Evolutionary conservation across 2,113 vertebrate genomes (phyloP), one percentile per base, ranked within the genome.

Genomic region (Lethenteron reissneri): DNA sequence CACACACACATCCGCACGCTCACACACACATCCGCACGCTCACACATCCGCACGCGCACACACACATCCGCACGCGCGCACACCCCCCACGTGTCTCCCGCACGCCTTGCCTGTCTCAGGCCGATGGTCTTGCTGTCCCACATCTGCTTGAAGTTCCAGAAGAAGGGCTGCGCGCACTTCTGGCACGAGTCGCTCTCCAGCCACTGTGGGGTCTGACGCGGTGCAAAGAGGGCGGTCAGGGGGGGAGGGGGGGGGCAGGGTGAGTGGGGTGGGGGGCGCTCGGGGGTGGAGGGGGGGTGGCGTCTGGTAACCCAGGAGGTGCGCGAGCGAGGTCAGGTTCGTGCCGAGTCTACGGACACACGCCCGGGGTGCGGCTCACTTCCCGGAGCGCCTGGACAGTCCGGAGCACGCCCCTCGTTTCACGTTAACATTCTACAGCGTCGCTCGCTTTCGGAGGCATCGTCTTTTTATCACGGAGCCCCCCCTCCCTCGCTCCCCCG

Each of bases 121-220:
- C 94, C 91, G 68, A 99, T 99, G 81, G 94, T 99, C 82, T 96
- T 99, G 76, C 82, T 88, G 84, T 97, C 92, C 92, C 92, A 99
- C 94, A 99, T 99, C 77, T 97, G 94, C 79, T 97, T 97, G 83
- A 99, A 99, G 81, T 99, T 97, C 94, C 94, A 99, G 82, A 99
- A 99, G 79, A 99, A 99, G 59, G 94, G 94, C 80, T 99, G 91
- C 74, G 95, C 87, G 77, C 94, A 99, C 78, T 88, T 95, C 77
- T 99, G 94, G 80, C 94, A 99, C 58, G 92, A 99, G 76, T 99
- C 94, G 19, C 94, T 99, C 80, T 97, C 94, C 75, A 95, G 73
- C 94, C 94, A 99, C 68, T 97, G 92, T 0, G 94, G 94, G 9
- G 94, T 99, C 92, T 99, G 80, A 64, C 17, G 14, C 7, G 60